Evolutionary conservation across 2,797 vertebrate genomes (phyloP), one percentile per base, ranked within the genome.

Genomic region (Glyptemys insculpta): DNA sequence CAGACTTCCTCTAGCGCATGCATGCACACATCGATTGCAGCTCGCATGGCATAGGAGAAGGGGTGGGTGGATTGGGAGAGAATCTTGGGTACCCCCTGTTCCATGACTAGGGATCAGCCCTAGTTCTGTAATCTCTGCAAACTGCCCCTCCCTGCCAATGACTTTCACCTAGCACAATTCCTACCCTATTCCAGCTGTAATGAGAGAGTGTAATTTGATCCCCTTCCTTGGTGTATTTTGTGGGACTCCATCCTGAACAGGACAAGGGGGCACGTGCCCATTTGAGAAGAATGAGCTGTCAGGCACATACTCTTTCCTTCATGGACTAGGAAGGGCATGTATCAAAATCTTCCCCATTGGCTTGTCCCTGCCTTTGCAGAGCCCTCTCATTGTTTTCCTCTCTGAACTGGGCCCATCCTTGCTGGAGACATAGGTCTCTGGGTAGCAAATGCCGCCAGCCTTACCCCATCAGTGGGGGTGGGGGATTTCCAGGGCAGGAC

Each of bases 401-500:
- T 68, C 18, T 21, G 19, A 37, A 37, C 18, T 37, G 19, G 21
- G n/a, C 18, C 18, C 65, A 21, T 27, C 41, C 12, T 47, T 47
- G 72, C 25, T 8, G n/a, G 65, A 68, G 65, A 11, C 6, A 16
- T 16, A 76, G 27, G 74, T 47, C 27, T 49, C 74, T 14, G 11
- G 44, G 12, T 15, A 49, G 47, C 44, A 18, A 27, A 31, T 29
- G 27, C 74, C 16, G 72, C 25, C 72, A 47, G 12, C 41, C 27
- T 49, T 78, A 49, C 29, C 4, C 14, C 74, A 3, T 49, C 47
- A 47, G 15, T 78, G 14, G 27, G 8, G 14, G 8, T 29, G 44
- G 65, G 29, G 4, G 0, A 4, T 47, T 83, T 86, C 78, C 0
- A 0, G 56, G 85, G 8, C 7, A 3, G 3, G 19, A 15, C 0